Base-by-base conservation (phyloP, 1,140 invertebrate species). In the Drosophila gunungcola region DNA sequence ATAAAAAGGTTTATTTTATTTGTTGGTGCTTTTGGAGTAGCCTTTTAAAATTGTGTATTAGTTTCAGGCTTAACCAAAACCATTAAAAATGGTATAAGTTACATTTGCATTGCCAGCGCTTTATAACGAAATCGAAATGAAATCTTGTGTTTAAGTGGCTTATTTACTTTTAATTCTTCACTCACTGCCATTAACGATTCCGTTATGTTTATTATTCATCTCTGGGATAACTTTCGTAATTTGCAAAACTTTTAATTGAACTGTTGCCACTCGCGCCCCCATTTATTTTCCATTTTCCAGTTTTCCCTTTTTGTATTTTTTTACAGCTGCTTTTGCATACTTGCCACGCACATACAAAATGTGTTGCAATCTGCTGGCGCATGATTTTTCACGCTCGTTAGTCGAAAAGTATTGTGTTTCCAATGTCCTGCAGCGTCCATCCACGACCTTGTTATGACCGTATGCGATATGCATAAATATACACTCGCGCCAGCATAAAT, bases 341-440 rank as follows among this genome's bases (percentile, higher is more conserved):
- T 21, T 25, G 21, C 25, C 21, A 41, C 36, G 42, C 21, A 42
- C 39, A 34, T 21, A 21, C 45, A 55, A 69, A 74, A 64, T 84
- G 72, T 78, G 73, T 81, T 68, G 69, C 82, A 86, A 86, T 82
- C 54, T 85, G 73, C 81, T 85, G 73, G 69, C 77, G 63, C 55
- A 80, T 82, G 83, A 84, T 83, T 89, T 89, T 88, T 88, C 49
- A 89, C 80, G 83, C 83, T 88, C 67, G 84, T 88, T 89, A 88
- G 78, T 73, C 89, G 52, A 73, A 73, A 70, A 77, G 67, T 74
- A 74, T 69, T 86, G 84, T 68, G 46, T 62, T 70, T 53, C 51
- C 21, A 53, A 49, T 58, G 48, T 67, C 46, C 48, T 48, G 72
- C 72, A 43, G 52, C 29, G 49, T 25, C 42, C 73, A 54, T 25